A percentile compares a stretch with the other conserved stretches of the same genome.
phyloP scores from a whole-genome alignment of 1,140 invertebrate genomes.

The Pissodes strobi region DNA sequence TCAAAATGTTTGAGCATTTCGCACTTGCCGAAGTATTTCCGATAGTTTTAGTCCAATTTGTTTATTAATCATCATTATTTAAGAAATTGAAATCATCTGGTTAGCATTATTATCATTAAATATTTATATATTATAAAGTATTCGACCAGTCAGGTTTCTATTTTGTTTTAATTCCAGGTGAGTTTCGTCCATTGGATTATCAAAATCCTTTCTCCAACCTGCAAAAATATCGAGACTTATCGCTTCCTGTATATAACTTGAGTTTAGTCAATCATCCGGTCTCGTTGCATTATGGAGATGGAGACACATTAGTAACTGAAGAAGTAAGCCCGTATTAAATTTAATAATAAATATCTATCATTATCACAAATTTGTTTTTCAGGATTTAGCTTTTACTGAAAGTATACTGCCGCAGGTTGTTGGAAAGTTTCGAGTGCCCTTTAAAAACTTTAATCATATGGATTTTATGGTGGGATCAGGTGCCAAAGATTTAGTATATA shows the following conservation, averaged over 20 bases:
- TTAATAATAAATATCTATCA: too few relatives aligned
- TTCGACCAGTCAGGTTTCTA: neutral
- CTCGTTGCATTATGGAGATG: slow-evolving; percentile 64
- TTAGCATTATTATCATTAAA: neutral
- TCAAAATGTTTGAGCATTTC: too few relatives aligned
- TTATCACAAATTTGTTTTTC: slow-evolving; percentile 49
- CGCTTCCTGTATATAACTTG: slow-evolving; percentile 65
- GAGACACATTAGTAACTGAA: slow-evolving; percentile 63
- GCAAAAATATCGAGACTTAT: slow-evolving; percentile 42
- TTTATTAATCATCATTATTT: too few relatives aligned
- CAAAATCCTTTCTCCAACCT: slow-evolving; percentile 28
- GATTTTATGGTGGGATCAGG: slow-evolving; percentile 72
- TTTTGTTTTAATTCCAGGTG: slow-evolving; percentile 32
- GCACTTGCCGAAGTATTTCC: too few relatives aligned
- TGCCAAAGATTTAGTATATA: slow-evolving; percentile 63
- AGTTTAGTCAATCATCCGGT: slow-evolving; percentile 67
- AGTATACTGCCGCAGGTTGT: slow-evolving; percentile 57
- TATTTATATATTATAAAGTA: neutral
- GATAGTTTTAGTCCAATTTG: too few relatives aligned
- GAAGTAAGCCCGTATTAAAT: slow-evolving; percentile 50
- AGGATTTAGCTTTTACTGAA: slow-evolving; percentile 65
- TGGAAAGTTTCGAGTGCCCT: slow-evolving; percentile 59
- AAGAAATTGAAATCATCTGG: neutral
- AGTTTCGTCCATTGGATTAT: slow-evolving; percentile 38
- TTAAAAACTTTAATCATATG: slow-evolving; percentile 69